A percentile compares a stretch with the other conserved stretches of the same genome.
Evolutionary conservation across 2,113 vertebrate genomes (phyloP).

Genomic region (Micronisus gabar): DNA sequence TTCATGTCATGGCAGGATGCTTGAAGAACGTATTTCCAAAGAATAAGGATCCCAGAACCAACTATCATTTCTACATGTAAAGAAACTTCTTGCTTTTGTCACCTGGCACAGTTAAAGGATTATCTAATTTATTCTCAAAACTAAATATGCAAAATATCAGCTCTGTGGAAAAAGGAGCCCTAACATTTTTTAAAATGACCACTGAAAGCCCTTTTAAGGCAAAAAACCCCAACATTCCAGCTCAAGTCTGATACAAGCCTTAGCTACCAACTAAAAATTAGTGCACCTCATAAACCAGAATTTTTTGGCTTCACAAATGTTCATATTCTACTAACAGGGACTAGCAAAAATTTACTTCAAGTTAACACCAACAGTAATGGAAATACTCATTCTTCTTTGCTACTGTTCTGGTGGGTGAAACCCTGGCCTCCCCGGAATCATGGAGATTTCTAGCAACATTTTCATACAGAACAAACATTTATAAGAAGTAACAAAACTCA

Average conservation of each 20-base stretch:
- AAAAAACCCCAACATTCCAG: neutral
- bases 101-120: neutral
- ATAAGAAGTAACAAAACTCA: neutral
- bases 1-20: slow-evolving; percentile 59
- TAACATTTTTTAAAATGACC: neutral
- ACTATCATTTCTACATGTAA: neutral
- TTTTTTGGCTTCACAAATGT: neutral
- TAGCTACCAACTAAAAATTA: neutral
- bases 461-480: neutral
- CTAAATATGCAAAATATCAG: neutral
- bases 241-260: neutral
- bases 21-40: slow-evolving; percentile 21
- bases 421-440: neutral
- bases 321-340: neutral
- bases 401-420: no score
- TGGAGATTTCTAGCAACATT: neutral
- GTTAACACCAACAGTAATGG: neutral
- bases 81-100: neutral
- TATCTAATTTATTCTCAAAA: neutral
- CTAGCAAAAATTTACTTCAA: neutral
- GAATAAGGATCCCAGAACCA: neutral
- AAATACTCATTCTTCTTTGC: no score
- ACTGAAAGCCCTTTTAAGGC: neutral
- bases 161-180: neutral
- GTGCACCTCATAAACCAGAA: neutral